Evolutionary conservation across 2,113 vertebrate species (phyloP).

Genomic region (Neodontobutis hainanensis): DNA sequence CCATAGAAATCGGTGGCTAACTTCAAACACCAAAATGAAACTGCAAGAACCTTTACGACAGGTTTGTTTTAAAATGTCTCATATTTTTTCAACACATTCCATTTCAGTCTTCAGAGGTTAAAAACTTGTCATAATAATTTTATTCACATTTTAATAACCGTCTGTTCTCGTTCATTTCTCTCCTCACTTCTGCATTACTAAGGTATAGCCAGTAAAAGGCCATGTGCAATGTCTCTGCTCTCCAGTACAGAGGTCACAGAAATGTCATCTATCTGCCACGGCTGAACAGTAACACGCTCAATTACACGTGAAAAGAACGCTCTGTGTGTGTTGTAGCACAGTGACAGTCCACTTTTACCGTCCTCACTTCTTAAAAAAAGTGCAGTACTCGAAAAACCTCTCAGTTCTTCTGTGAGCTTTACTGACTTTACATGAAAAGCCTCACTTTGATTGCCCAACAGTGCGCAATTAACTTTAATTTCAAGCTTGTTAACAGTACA

Average conservation of each 20-base stretch:
- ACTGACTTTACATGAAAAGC: slow-evolving; percentile 38
- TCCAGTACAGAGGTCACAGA: slow-evolving; percentile 43
- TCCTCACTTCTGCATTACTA: slow-evolving; percentile 45
- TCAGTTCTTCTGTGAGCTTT: slow-evolving; percentile 14
- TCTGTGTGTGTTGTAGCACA: slow-evolving; percentile 5
- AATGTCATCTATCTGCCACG: slow-evolving; percentile 43
- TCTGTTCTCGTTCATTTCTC: slow-evolving; percentile 29
- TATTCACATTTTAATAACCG: slow-evolving; percentile 17
- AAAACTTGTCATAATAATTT: slow-evolving; percentile 27
- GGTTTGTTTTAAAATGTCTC: background rate
- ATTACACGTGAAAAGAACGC: slow-evolving; percentile 34
- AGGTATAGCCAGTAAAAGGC: slow-evolving; percentile 33
- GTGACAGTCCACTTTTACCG: slow-evolving; percentile 16
- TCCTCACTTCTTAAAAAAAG: slow-evolving; percentile 10
- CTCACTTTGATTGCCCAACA: slow-evolving; percentile 30
- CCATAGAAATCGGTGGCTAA: too few relatives aligned
- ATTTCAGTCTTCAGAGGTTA: background rate
- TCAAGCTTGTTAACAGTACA: slow-evolving; percentile 46
- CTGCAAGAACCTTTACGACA: too few relatives aligned
- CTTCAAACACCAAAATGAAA: too few relatives aligned
- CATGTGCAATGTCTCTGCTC: slow-evolving; percentile 33
- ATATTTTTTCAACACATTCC: background rate
- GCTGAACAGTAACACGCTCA: slow-evolving; percentile 27
- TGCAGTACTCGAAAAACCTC: slow-evolving; percentile 15
- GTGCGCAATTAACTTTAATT: slow-evolving; percentile 47